Evolutionary conservation across 1,140 invertebrate genomes (phyloP), one percentile per base, ranked within the genome.

Genomic region (Sarcophaga peregrina): DNA sequence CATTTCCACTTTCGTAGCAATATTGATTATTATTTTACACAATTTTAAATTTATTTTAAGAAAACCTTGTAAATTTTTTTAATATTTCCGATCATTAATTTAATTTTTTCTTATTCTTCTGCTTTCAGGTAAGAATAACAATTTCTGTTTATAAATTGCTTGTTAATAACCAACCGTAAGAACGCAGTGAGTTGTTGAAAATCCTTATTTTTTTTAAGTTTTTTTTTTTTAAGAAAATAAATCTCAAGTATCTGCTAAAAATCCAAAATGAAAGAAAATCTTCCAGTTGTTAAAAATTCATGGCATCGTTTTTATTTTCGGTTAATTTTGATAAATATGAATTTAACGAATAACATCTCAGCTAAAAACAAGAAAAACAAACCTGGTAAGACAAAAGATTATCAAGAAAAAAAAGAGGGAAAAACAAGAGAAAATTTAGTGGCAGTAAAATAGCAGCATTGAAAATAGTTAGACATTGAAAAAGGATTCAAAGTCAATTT

Each of bases 101-200:
- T 37, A 37, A 37, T 37, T 37, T 37, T n/a, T 13, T 48, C 7
- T 45, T 72, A 17, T 68, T 81, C 37, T 62, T 81, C 10, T 81
- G 0, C 50, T 81, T 81, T n/a, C 80, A 81, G 80, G 80, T 81
- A 81, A 81, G 50, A 81, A 47, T n/a, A 81, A 81, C 80, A 81
- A 45, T 54, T 62, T 68, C 25, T 37, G 62, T 62, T 58, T n/a
- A 58, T 48, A 62, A 48, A 81, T 52, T 17, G 58, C 17, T 68
- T 68, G 20, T 9, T 8, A 68, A 48, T 10, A 47, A 37, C 62
- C 54, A 62, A 11, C 80, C 9, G 10, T 15, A 68, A 37, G n/a
- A 81, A 58, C 50, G 54, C 78, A 54, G 62, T 72, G 48, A 72
- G 62, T 72, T 68, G 37, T 81, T 48, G 45, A 11, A 72, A 52